Conservation (phyloP, 2,888 invertebrate genomes). For the Sminthurinus aureus region DNA sequence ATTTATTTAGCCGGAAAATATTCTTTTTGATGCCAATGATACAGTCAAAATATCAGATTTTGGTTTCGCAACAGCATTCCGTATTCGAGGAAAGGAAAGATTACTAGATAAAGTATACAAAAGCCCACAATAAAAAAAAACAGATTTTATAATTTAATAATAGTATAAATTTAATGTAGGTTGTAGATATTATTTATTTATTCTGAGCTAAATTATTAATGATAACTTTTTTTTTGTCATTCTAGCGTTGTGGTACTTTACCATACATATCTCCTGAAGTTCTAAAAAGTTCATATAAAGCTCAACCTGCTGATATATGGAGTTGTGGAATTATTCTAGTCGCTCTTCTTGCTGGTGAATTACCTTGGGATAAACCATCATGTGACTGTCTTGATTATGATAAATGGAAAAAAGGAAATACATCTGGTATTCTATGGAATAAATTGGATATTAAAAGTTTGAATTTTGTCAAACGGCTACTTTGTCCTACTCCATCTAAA, state of each 20-base stretch:
- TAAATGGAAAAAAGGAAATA: conserved; percentile 76
- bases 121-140: too few species aligned
- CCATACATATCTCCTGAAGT: conserved; percentile 98
- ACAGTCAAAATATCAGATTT: conserved; percentile 96
- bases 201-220: too few species aligned
- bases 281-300: conserved; percentile 76
- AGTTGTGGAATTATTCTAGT: conserved; percentile 94
- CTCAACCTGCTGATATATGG: conserved; percentile 95
- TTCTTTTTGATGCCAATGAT: conserved; percentile 76
- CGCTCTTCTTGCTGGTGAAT: conserved; percentile 92
- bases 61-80: conserved; percentile 86
- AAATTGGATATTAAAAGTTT: conserved; percentile 79
- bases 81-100: conserved; percentile 65
- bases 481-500: conserved; percentile 72
- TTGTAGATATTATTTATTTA: too few species aligned
- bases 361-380: conserved; percentile 92
- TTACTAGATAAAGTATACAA: conserved; percentile 70
- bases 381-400: conserved; percentile 74
- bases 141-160: too few species aligned
- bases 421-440: conserved; percentile 74
- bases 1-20: background rate
- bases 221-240: background rate
- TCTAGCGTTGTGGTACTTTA: conserved; percentile 78
- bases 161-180: too few species aligned
- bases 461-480: conserved; percentile 77